Evolutionary conservation across 2,797 vertebrate species (phyloP), one percentile per base, ranked within the genome.

Genomic region (Apogon hyalosoma): DNA sequence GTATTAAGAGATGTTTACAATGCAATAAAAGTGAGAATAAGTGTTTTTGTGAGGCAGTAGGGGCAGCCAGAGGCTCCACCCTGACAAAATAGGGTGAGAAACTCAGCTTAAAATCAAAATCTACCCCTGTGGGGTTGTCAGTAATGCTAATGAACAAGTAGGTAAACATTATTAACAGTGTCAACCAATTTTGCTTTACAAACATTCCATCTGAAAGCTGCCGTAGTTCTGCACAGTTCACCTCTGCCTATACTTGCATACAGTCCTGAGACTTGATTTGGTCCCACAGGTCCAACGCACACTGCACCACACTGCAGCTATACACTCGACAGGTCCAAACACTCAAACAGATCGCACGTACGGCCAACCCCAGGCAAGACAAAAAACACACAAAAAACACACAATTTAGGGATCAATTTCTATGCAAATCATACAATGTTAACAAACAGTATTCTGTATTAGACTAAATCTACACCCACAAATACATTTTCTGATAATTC

Each of bases 291-390:
- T 81, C 83, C 82, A 66, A 63, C 66, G 82, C 74, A 74, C 73
- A 82, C 88, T 90, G 88, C 85, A 85, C 87, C 79, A 86, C 79
- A 79, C 85, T 88, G 89, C 84, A 81, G 77, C 65, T 62, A 31
- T 39, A 76, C 41, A 47, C 69, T 31, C 66, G 62, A 52, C 28
- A 56, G 73, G 61, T 77, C 52, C 40, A 71, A 85, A 80, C 80
- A 84, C 71, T 86, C 75, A 57, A 24, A 43, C 77, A 77, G 24
- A 82, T 80, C 51, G 75, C 53, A 77, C 39, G 52, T 11, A 77
- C 6, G 9, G 56, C 61, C 21, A 63, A 40, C 33, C 24, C 13
- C 57, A 28, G 43, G 12, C 3, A n/a, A 3, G 13, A 38, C n/a
- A 40, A 65, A 59, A 11, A 38, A 51, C 16, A 49, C 11, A 69